Evolutionary conservation across 1,140 invertebrate genomes (phyloP), one percentile per base, ranked within the genome.

Genomic region (Lithobius niger): DNA sequence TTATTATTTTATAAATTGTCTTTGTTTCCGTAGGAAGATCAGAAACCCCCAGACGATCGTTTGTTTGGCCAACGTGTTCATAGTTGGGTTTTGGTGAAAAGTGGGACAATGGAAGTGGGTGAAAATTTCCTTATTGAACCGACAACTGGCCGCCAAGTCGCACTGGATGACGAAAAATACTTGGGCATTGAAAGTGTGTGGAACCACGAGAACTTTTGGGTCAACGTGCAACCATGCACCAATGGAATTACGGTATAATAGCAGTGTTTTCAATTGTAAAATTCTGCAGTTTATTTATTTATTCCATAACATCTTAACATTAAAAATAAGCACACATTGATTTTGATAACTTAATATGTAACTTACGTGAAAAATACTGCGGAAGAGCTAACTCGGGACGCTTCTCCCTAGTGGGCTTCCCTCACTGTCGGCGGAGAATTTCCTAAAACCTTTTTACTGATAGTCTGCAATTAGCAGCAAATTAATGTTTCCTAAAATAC

Each of bases 201-300:
- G 80, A 93, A 92, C 64, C 72, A 92, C 63, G 66, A 76, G 43
- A 94, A 95, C 71, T 93, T 90, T 71, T 94, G 88, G 79, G 76
- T 83, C 18, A 82, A 86, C 69, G 74, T 83, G 73, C 79, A 86
- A 69, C 71, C 73, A 24, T 76, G 74, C 55, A 67, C 65, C 0
- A 65, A 72, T 15, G 73, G 72, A 18, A 21, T 47, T 10, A 47
- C 13, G 44, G 44, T 47, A 18, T 10, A 47, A 47, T 36, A 36
- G n/a, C n/a, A 10, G n/a, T 27, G 50, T n/a, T n/a, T n/a, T n/a
- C n/a, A n/a, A n/a, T n/a, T n/a, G n/a, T n/a, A n/a, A n/a, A n/a
- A n/a, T n/a, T n/a, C n/a, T n/a, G n/a, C n/a, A n/a, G n/a, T n/a
- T n/a, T n/a, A n/a, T n/a, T n/a, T n/a, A n/a, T n/a, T n/a, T n/a